Conservation (phyloP, 2,888 invertebrate genomes). For the Caenorhabditis afra region DNA sequence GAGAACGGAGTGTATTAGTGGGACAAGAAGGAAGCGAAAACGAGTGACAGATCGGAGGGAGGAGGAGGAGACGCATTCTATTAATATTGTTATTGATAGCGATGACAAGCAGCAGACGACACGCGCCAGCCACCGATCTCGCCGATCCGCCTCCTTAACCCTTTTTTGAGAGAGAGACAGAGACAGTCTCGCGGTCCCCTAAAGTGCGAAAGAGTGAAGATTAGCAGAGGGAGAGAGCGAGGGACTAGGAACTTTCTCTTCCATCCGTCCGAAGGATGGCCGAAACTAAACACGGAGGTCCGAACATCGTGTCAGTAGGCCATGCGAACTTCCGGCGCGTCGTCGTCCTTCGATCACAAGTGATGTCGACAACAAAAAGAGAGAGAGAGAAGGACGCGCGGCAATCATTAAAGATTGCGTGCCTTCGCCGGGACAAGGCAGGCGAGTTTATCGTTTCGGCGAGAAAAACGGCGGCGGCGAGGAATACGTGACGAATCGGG, state of each 20-base stretch:
- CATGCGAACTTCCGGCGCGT: too few relatives aligned
- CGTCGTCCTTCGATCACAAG: too few relatives aligned
- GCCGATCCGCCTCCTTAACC: too few relatives aligned
- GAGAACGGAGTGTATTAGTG: conserved; percentile 19
- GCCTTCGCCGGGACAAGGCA: background rate
- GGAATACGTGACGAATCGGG: background rate
- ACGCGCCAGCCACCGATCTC: too few relatives aligned
- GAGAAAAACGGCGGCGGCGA: background rate
- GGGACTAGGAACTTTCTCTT: too few relatives aligned
- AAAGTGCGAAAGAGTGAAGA: background rate
- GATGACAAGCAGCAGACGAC: too few relatives aligned
- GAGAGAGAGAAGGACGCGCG: background rate
- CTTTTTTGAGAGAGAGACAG: too few relatives aligned
- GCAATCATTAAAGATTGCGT: conserved; percentile 28
- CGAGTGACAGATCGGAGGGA: background rate
- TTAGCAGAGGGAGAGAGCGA: background rate
- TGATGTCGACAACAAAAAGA: too few relatives aligned
- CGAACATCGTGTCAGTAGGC: too few relatives aligned
- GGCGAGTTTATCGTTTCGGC: conserved; percentile 2
- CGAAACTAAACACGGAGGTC: too few relatives aligned
- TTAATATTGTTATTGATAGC: background rate
- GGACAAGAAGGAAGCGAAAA: conserved; percentile 11
- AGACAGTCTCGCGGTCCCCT: too few relatives aligned
- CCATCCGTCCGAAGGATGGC: too few relatives aligned
- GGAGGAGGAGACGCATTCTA: background rate